A percentile compares a stretch with the other conserved stretches of the same genome.
Evolutionary conservation across 2,113 vertebrate species (phyloP).

Genomic region (Desmodus rotundus): DNA sequence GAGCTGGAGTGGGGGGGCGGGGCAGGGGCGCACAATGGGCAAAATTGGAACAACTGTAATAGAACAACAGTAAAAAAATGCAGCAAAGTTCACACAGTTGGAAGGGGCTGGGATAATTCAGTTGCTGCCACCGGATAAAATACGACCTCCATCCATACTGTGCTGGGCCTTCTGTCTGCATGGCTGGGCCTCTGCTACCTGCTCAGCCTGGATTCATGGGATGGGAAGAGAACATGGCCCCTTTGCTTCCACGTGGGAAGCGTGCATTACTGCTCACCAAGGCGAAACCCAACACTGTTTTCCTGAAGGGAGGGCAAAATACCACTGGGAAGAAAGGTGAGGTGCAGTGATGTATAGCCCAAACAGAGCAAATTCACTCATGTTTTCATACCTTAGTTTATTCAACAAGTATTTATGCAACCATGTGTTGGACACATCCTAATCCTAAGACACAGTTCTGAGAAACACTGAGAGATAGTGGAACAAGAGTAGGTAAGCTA

Average conservation of each 20-base stretch:
- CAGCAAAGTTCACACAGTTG: not conserved
- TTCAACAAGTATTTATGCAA: not conserved
- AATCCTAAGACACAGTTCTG: not conserved
- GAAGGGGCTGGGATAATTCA: not conserved
- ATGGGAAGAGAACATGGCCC: not conserved
- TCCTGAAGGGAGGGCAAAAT: not conserved
- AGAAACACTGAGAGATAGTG: not conserved
- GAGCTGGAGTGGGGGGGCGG: no score
- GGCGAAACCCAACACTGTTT: not conserved
- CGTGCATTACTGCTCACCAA: not conserved
- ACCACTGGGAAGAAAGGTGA: not conserved
- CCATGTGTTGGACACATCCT: not conserved
- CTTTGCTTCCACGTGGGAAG: not conserved
- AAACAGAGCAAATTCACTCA: not conserved
- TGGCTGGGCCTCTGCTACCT: not conserved
- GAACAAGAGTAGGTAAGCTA: not conserved
- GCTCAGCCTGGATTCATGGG: not conserved
- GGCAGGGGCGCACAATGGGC: no score
- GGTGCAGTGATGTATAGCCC: not conserved
- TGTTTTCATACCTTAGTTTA: not conserved
- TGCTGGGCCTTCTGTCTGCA: not conserved
- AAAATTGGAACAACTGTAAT: no score
- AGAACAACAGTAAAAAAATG: not conserved
- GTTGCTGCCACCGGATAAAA: not conserved
- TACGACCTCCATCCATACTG: not conserved